Evolutionary conservation across 1,140 invertebrate genomes (phyloP), one percentile per base, ranked within the genome.

Genomic region (Philotrypesis tridentata): DNA sequence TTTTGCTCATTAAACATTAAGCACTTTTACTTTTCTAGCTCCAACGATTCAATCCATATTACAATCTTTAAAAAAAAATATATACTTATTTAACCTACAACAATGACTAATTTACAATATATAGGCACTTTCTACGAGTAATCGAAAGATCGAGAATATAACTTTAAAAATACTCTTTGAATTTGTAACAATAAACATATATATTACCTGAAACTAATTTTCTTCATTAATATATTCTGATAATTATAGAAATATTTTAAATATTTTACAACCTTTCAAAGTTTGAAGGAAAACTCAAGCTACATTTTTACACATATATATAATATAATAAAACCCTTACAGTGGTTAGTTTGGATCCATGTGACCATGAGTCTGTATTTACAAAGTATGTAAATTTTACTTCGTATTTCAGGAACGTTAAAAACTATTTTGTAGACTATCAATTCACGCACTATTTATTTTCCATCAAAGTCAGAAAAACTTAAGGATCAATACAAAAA

Each of bases 91-190:
- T 61, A 73, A 84, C 83, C 71, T 85, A 81, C 83, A 81, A 84
- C 85, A 83, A 72, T 76, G 65, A 82, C 70, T 83, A 84, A 81
- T 43, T 82, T 70, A 85, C 77, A 80, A 87, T 85, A 86, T 90
- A 85, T 90, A 91, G 90, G 90, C 90, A 91, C 90, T 91, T 91
- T 90, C 90, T 90, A 91, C 87, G 85, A 89, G 86, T 89, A 90
- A 89, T 85, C 77, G 78, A 72, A 85, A 63, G 85, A 84, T 77
- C 77, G 8, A 71, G 29, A 72, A 33, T 67, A 55, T n/a, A 67
- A 27, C 23, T 77, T 65, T 23, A 37, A 82, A 82, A 78, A 65
- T 63, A 65, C 29, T 76, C 40, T 72, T 65, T 27, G 2, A 72
- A 65, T 79, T 65, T 67, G 23, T 33, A 77, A 48, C 37, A 72